These are phyloP conservation scores for Caenorhabditis elegans DNA, from an alignment of 1,140 invertebrate genomes.

Conservation along the genomic window DNA sequence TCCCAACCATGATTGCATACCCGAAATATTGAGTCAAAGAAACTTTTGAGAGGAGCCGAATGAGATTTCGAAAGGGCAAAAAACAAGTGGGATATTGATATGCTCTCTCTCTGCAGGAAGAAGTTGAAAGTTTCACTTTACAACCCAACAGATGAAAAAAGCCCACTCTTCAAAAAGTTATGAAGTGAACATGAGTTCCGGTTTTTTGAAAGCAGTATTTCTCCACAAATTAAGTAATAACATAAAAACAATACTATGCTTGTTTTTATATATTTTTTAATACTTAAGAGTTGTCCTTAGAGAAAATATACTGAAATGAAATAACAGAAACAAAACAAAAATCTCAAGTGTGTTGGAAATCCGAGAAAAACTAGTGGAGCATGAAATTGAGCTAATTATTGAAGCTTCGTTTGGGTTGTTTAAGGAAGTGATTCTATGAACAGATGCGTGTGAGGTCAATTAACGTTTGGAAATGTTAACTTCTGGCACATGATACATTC, in stretches of 20 bases:
- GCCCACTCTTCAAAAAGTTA: neutral
- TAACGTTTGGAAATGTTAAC: too few relatives aligned
- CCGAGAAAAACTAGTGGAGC: neutral
- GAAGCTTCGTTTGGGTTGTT: neutral
- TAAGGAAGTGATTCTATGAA: neutral
- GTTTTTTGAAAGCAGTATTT: neutral
- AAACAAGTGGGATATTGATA: constrained; percentile 10
- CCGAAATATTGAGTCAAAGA: neutral
- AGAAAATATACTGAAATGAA: too few relatives aligned
- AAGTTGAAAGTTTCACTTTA: constrained; percentile 2
- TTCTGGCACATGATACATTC: too few relatives aligned
- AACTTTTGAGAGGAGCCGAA: neutral
- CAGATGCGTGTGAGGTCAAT: too few relatives aligned
- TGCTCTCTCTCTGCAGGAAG: neutral
- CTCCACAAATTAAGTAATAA: too few relatives aligned
- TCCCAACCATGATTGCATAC: constrained; percentile 5
- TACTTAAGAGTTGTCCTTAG: too few relatives aligned
- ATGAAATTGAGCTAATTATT: constrained; percentile 28
- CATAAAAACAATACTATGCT: too few relatives aligned
- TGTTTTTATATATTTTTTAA: too few relatives aligned
- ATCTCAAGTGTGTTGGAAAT: constrained; percentile 1
- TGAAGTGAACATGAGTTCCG: neutral
- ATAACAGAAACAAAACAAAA: neutral
- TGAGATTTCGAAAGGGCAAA: constrained; percentile 3
- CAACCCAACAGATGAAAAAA: constrained; percentile 5